Conservation (phyloP, 2,888 invertebrate species). For the Creontiades dilutus region DNA sequence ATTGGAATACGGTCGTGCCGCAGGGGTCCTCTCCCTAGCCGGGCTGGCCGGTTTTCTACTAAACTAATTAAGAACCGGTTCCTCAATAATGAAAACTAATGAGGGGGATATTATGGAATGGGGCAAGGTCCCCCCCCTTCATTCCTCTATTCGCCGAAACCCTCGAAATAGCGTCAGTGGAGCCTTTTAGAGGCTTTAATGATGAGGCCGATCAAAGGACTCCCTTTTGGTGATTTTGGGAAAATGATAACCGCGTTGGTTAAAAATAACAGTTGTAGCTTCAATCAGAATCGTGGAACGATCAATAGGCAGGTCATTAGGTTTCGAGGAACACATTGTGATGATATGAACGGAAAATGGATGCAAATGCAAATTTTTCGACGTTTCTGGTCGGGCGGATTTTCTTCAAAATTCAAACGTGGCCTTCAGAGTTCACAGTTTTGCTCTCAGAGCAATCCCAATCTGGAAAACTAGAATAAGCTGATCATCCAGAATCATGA, state of each 20-base stretch:
- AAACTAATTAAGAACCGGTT: conserved; percentile 28
- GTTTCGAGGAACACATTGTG: neutral
- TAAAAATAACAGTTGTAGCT: neutral
- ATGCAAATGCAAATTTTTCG: no score
- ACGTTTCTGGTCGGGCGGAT: no score
- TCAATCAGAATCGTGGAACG: neutral
- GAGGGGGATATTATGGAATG: conserved; percentile 34
- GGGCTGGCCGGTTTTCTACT: neutral
- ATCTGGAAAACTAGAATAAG: no score
- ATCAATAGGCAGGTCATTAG: neutral
- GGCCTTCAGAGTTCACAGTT: no score
- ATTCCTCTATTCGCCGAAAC: neutral
- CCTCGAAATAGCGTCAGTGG: neutral
- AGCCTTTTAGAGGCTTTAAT: no score
- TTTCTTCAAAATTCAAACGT: no score
- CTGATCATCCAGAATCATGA: no score
- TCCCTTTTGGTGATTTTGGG: neutral
- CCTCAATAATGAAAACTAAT: conserved; percentile 15
- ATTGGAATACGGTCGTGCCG: neutral
- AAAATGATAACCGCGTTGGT: neutral
- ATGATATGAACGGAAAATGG: neutral
- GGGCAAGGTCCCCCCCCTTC: conserved; percentile 9
- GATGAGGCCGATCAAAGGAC: conserved; percentile 3
- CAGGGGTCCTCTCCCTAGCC: neutral
- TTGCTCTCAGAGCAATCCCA: no score